A percentile compares a stretch with the other conserved stretches of the same genome.
Evolutionary conservation across 2,113 vertebrate genomes (phyloP).

Genomic region (Pagrus major): DNA sequence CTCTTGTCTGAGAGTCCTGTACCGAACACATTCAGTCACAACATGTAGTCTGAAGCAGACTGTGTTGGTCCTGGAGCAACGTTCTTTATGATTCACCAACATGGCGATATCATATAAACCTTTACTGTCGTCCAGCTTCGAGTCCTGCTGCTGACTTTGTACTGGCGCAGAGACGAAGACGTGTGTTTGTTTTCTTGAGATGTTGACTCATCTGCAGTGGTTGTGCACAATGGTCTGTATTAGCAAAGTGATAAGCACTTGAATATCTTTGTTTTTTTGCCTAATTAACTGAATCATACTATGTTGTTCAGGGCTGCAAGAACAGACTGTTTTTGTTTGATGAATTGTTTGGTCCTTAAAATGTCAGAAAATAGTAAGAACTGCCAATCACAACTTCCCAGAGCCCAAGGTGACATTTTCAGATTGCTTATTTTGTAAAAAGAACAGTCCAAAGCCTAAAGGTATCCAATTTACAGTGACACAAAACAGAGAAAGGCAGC

Average conservation of each 20-base stretch:
- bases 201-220: background rate
- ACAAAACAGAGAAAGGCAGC: background rate
- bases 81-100: too few relatives aligned
- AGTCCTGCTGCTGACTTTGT: background rate
- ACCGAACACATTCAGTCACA: too few relatives aligned
- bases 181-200: background rate
- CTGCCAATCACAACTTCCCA: background rate
- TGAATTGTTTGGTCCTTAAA: background rate
- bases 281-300: slow-evolving; percentile 1
- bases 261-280: background rate
- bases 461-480: background rate
- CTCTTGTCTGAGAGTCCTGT: too few relatives aligned
- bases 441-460: background rate
- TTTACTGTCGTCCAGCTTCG: background rate
- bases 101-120: too few relatives aligned
- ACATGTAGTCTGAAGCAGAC: too few relatives aligned
- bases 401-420: slow-evolving; percentile 1
- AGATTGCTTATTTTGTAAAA: slow-evolving; percentile 5
- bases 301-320: background rate
- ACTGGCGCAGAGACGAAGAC: background rate
- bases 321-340: background rate
- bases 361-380: background rate
- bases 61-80: too few relatives aligned
- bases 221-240: background rate
- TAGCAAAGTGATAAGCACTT: slow-evolving; percentile 5